Evolutionary conservation across 2,113 vertebrate species (phyloP), one percentile per base, ranked within the genome.

Genomic region (Aspiorhynchus laticeps): DNA sequence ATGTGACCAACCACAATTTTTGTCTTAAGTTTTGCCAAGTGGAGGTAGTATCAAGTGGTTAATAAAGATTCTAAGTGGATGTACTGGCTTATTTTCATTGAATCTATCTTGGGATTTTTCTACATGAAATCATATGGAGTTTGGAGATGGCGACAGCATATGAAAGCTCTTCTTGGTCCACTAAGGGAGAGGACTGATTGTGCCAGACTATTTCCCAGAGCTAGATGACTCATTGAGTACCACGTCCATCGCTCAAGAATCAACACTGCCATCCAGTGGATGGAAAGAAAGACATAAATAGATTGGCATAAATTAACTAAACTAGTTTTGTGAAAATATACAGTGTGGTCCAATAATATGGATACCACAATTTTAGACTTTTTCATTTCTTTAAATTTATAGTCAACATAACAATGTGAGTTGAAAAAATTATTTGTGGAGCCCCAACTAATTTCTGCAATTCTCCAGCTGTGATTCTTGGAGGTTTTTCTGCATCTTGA

Each of bases 191-290:
- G 26, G 5, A 10, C 41, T 51, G 65, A 61, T 80, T 17, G 78
- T 28, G 56, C 33, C 26, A n/a, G 51, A 84, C 31, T 26, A 73
- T 73, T 73, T 56, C 38, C 19, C 9, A 87, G 26, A 19, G 63
- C 33, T 4, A 31, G 69, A 71, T 79, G n/a, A 69, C 73, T 67
- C 71, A 51, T 12, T n/a, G 10, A 51, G 24, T 11, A 26, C 17
- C 21, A 5, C 7, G 41, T 65, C 21, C 69, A 31, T 69, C 31
- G 83, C 85, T 83, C 14, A 48, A 83, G 11, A 78, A 15, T 31
- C 73, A 83, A 83, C 80, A 88, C 80, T 86, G 88, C 88, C 88
- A 69, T 82, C 88, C 48, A 78, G 84, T 86, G 87, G 83, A 86
- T 41, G 51, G 46, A 67, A 36, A 24, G 31, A 21, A 53, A 43